These are phyloP conservation scores for Cheilinus undulatus DNA, from an alignment of 2,113 vertebrate species.

Conservation along the genomic window DNA sequence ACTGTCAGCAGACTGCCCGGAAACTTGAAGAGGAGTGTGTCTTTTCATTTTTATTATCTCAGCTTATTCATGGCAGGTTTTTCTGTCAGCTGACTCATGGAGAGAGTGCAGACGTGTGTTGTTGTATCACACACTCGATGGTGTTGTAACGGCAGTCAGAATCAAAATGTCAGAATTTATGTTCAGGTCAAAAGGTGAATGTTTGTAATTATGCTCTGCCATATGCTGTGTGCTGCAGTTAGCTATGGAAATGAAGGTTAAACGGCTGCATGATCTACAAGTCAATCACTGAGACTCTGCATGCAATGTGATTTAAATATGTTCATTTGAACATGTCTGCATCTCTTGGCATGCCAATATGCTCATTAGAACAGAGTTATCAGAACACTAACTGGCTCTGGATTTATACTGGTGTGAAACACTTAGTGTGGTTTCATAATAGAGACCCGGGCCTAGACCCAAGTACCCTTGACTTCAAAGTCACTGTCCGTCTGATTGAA, in stretches of 20 bases:
- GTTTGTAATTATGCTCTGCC: slow-evolving; percentile 34
- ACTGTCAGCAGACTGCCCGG: slow-evolving; percentile 19
- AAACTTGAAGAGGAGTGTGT: slow-evolving; percentile 7
- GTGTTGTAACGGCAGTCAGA: not conserved
- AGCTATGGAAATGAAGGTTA: not conserved
- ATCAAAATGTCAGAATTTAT: slow-evolving; percentile 41
- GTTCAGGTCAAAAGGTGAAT: slow-evolving; percentile 38
- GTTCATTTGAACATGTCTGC: no score
- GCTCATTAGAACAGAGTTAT: no score
- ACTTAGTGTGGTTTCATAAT: no score
- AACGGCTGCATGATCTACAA: slow-evolving; percentile 7
- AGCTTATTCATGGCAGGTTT: not conserved
- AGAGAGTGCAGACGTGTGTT: not conserved
- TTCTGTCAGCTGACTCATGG: slow-evolving; percentile 1
- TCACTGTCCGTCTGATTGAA: no score
- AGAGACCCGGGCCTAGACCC: no score
- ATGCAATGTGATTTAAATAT: not conserved
- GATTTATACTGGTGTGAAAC: no score
- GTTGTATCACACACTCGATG: slow-evolving; percentile 5
- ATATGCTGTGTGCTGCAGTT: slow-evolving; percentile 6
- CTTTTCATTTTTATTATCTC: slow-evolving; percentile 5
- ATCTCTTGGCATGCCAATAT: no score
- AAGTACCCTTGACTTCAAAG: no score
- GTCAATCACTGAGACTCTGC: not conserved
- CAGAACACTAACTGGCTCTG: no score